Conservation (phyloP, 1,140 invertebrate species). For the Metopolophium dirhodum region DNA sequence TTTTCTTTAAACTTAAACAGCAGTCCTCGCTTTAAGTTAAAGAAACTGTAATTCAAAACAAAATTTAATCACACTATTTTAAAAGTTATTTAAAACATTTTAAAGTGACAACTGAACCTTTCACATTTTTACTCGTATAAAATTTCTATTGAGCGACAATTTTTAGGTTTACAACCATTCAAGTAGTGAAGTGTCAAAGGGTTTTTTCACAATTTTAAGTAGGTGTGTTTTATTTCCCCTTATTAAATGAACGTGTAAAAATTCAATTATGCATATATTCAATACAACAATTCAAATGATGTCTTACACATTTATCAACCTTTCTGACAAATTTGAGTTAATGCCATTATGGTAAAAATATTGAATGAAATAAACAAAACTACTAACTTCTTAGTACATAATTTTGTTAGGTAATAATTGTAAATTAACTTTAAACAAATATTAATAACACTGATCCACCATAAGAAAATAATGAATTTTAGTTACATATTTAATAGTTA, state of each 20-base stretch:
- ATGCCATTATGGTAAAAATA: neutral
- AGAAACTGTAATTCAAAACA: slow-evolving; percentile 13
- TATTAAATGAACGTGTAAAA: neutral
- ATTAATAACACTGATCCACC: neutral
- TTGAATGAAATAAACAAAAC: neutral
- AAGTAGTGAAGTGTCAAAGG: neutral
- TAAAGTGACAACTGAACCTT: slow-evolving; percentile 8
- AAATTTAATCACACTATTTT: slow-evolving; percentile 23
- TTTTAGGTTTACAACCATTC: slow-evolving; percentile 20
- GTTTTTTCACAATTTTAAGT: neutral
- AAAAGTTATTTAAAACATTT: slow-evolving; percentile 24
- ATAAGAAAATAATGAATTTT: neutral
- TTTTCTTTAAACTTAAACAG: slow-evolving; percentile 5
- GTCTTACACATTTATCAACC: neutral
- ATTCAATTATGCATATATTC: neutral
- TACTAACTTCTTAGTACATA: neutral
- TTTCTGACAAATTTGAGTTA: neutral
- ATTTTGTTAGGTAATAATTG: neutral
- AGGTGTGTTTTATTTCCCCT: neutral
- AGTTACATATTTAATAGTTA: neutral
- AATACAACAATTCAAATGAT: neutral
- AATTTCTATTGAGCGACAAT: neutral
- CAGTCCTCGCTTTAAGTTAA: neutral
- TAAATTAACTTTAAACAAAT: neutral
- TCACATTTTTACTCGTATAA: neutral